Percentiles rank a stretch among this genome's conserved stretches.
These are phyloP conservation scores for Acanthornis magna DNA, from an alignment of 2,797 vertebrate species.

Conservation along the genomic window DNA sequence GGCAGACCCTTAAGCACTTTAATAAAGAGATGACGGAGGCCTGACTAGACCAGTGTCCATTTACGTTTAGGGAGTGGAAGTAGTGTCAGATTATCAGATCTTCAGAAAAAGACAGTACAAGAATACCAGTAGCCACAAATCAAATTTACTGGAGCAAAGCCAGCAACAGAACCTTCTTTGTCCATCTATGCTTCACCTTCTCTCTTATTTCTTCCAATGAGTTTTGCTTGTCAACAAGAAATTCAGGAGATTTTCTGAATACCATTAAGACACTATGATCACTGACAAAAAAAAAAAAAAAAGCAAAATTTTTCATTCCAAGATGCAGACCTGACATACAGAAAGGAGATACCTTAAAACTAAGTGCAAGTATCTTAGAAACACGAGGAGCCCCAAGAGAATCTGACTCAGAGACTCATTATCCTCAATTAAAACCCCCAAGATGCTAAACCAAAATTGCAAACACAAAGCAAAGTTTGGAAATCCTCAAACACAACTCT, in stretches of 20 bases:
- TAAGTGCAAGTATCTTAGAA: neutral
- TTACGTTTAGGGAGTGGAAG: neutral
- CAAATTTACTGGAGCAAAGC: neutral
- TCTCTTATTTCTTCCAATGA: neutral
- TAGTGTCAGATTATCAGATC: neutral
- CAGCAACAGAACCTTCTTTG: neutral
- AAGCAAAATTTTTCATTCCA: neutral
- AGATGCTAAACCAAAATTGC: neutral
- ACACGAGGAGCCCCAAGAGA: neutral
- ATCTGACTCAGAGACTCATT: neutral
- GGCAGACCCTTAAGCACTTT: neutral
- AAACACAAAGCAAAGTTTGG: neutral
- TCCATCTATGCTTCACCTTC: neutral
- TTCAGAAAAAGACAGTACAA: neutral
- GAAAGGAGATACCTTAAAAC: neutral
- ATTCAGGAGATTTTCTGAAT: neutral
- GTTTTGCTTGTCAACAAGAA: neutral
- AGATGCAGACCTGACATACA: neutral
- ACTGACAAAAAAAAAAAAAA: neutral
- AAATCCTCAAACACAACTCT: neutral
- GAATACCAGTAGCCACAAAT: neutral
- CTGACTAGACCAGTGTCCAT: neutral
- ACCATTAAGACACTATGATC: neutral
- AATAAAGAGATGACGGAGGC: neutral
- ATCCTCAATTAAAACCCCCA: neutral